Evolutionary conservation across 2,797 vertebrate species (phyloP), one percentile per base, ranked within the genome.

Genomic region (Heteromormyrus szaboi): DNA sequence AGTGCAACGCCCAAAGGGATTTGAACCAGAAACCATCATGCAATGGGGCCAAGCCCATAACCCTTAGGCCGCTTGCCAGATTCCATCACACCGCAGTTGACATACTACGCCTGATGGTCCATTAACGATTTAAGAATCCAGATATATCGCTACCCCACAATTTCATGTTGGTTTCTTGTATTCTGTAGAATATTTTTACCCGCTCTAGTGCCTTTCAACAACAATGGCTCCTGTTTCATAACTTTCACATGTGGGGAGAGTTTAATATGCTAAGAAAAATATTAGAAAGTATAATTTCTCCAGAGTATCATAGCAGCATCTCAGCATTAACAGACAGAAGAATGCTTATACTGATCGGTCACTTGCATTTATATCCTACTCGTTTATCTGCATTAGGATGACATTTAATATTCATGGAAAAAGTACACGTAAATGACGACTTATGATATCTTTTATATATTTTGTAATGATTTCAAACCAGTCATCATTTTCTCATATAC

Each of bases 401-500:
- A 17, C 65, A 14, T 72, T 72, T 33, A 72, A 72, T 72, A 72
- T 72, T 37, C 65, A 72, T 33, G 4, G 65, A 17, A 72, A 72
- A 72, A 33, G 12, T 37, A 72, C 1, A 72, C 37, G 11, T 37
- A 37, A 33, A 68, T 29, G 11, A 68, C 1, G 4, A 72, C 12
- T 68, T 68, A 37, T 65, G 65, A 33, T 62, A 72, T 37, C 3
- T 25, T 37, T 25, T 50, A 62, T 76, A 33, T 76, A 51, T 88
- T 22, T 76, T 76, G 51, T 37, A 83, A 84, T 37, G 33, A 54
- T 79, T 79, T 79, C 50, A 46, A 85, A 90, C 89, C 88, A 92
- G 90, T 76, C 76, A 89, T 62, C 86, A 88, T 89, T 88, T 89
- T 91, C 92, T 89, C 65, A 6, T 88, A 89, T 89, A 88, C 59